Base-by-base conservation (phyloP, 2,797 vertebrate genomes). In the Megalops cyprinoides region DNA sequence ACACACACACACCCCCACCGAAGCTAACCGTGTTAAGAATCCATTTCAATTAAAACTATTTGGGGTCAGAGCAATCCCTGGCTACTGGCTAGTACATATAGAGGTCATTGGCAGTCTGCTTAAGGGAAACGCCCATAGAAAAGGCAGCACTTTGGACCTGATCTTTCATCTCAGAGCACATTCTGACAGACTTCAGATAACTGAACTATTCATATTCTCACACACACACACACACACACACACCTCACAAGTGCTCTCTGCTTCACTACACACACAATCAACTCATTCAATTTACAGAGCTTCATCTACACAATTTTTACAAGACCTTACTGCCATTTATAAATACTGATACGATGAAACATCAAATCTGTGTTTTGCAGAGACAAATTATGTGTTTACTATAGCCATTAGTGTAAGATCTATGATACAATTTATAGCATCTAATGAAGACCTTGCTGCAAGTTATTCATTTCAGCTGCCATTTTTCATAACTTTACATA, bases 11-110 rank as follows among this genome's bases (percentile, higher is more conserved):
- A 10, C 51, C 34, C 48, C 44, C 28, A 7, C 49, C 60, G 71
- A 65, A 14, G 60, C 62, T 67, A 79, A 12, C 62, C 28, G 25
- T 44, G 39, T 46, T 78, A 65, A 62, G 20, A 46, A 60, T 62
- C 51, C 25, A 44, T 62, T 78, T 79, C 77, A 79, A 79, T 79
- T 79, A 79, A 67, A 79, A 69, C 46, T 49, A 37, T 69, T 53
- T 49, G 48, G 58, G 76, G 76, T 78, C 58, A 65, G 34, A 58
- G 37, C 65, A 12, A 20, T 71, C 77, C 65, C 58, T 25, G 28
- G 77, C 49, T 60, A 48, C 23, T 79, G 8, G 15, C 14, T 48
- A 67, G 77, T 15, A 51, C 77, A 79, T 44, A 71, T 49, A 51
- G 77, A 79, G 77, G 60, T 67, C 77, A 25, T 79, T 31, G 15